These are phyloP conservation scores for Artemia franciscana DNA, from an alignment of 1,140 invertebrate genomes.

Conservation along the genomic window DNA sequence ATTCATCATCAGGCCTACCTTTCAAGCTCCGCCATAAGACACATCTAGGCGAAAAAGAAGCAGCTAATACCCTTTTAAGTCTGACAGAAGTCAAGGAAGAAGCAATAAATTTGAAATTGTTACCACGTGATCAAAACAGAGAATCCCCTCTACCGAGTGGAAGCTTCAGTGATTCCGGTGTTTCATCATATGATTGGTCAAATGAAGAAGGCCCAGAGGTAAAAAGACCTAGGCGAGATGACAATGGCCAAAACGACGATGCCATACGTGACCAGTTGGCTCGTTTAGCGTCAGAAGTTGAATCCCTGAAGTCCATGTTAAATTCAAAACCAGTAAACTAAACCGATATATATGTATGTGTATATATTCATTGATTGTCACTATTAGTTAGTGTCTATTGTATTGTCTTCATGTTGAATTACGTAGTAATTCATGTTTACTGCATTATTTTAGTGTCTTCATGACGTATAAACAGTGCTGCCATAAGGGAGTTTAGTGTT, in stretches of 20 bases:
- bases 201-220: neutral
- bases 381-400: too few species aligned
- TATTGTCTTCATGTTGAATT: too few species aligned
- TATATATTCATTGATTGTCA: too few species aligned
- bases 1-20: constrained; percentile 35
- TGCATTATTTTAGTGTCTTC: too few species aligned
- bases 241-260: constrained; percentile 28
- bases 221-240: constrained; percentile 22
- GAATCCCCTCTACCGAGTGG: neutral
- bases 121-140: neutral
- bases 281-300: constrained; percentile 68
- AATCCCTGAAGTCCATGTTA: constrained; percentile 44
- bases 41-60: constrained; percentile 65
- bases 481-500: too few species aligned
- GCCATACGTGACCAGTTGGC: constrained; percentile 61
- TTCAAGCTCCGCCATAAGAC: constrained; percentile 76
- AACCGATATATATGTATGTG: too few species aligned
- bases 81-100: constrained; percentile 43
- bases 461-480: too few species aligned
- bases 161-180: neutral
- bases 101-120: constrained; percentile 16
- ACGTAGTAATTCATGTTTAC: too few species aligned
- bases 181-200: neutral
- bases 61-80: constrained; percentile 44
- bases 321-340: too few species aligned